Evolutionary conservation across 1,140 invertebrate genomes (phyloP).

Genomic region (Bradysia coprophila): DNA sequence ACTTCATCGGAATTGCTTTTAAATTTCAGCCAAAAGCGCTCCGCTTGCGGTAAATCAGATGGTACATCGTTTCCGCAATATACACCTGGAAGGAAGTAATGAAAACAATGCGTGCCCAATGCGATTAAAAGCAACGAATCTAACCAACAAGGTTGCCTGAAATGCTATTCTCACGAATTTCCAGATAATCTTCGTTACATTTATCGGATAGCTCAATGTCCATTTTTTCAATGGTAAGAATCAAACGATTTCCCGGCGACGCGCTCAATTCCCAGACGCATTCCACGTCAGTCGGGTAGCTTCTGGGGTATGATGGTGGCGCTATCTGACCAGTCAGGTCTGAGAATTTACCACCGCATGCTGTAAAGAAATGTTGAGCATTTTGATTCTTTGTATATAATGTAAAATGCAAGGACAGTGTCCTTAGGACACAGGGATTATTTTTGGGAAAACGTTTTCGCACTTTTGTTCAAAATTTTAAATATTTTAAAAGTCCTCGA

Average conservation of each 20-base stretch:
- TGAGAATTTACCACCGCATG: conserved; percentile 50
- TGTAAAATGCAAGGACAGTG: too few species aligned
- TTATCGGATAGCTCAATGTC: conserved; percentile 43
- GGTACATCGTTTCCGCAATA: conserved; percentile 51
- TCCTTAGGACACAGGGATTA: too few species aligned
- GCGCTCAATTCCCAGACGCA: conserved; percentile 59
- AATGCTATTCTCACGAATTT: conserved; percentile 45
- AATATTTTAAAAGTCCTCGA: too few species aligned
- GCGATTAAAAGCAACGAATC: too few species aligned
- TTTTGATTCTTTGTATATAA: too few species aligned
- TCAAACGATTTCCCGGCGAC: conserved; percentile 41
- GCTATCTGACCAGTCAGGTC: conserved; percentile 42
- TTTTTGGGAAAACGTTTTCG: too few species aligned
- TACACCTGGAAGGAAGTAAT: conserved; percentile 31
- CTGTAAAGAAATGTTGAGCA: too few species aligned
- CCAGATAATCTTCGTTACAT: conserved; percentile 71
- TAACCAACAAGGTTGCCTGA: conserved; percentile 31
- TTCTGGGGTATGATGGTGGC: conserved; percentile 60
- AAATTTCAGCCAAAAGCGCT: conserved; percentile 66
- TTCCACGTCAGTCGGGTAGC: conserved; percentile 49
- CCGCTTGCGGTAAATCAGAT: conserved; percentile 28
- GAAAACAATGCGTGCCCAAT: too few species aligned
- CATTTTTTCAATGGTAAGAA: conserved; percentile 43
- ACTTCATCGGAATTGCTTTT: conserved; percentile 42
- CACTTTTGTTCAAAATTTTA: too few species aligned